Percentiles rank a stretch among this genome's conserved stretches.
Evolutionary conservation across 2,113 vertebrate genomes (phyloP).

Genomic region (Rhinopomastus cyanomelas): DNA sequence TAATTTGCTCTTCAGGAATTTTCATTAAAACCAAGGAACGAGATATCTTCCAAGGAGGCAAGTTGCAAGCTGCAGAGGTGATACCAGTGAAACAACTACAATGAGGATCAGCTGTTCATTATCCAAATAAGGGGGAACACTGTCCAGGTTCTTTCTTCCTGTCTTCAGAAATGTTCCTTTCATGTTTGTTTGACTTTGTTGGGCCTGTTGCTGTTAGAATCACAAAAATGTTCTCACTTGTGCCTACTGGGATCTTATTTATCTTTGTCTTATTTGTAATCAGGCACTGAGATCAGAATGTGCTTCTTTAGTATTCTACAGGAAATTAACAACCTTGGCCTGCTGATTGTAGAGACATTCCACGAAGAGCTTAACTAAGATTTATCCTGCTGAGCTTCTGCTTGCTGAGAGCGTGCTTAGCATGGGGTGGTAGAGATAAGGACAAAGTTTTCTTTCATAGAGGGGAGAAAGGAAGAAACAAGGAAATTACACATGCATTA

Average conservation of each 20-base stretch:
- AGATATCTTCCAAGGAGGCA: not conserved
- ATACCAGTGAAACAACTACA: not conserved
- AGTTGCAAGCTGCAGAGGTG: not conserved
- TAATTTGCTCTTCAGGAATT: not conserved
- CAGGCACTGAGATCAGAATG: not conserved
- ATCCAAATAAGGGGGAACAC: not conserved
- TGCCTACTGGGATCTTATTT: not conserved
- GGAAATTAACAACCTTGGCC: not conserved
- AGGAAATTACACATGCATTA: slow-evolving; percentile 7
- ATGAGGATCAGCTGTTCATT: not conserved
- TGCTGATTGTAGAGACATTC: not conserved
- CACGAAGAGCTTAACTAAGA: not conserved
- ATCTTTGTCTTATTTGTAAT: not conserved
- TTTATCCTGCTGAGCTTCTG: not conserved
- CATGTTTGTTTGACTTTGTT: not conserved
- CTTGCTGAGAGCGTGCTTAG: not conserved
- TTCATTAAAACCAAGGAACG: not conserved
- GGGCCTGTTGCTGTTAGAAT: not conserved
- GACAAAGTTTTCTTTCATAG: not conserved
- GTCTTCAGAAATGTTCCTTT: not conserved
- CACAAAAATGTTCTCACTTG: not conserved
- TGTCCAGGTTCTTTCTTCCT: not conserved
- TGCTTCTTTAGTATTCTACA: not conserved
- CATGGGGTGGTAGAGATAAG: not conserved
- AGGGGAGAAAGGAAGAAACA: not conserved